phyloP scores from a whole-genome alignment of 1,140 invertebrate species.

The Ceratina calcarata region DNA sequence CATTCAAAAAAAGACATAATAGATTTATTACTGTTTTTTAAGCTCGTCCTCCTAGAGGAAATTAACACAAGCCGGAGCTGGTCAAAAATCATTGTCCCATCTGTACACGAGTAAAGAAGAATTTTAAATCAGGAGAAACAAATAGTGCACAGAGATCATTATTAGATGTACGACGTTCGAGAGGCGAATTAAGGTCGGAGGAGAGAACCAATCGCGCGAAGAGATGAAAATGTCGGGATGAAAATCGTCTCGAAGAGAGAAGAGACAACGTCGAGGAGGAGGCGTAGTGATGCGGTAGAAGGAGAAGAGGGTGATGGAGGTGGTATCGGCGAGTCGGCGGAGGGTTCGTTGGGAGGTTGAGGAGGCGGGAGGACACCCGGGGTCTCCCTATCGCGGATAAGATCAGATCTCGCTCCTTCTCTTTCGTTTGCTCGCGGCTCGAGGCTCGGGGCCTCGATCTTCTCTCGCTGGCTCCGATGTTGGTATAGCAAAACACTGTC shows the following conservation, averaged over 20 bases:
- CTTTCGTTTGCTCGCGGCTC: constrained; percentile 55
- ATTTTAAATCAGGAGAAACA: too few relatives aligned
- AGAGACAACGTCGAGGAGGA: constrained; percentile 12
- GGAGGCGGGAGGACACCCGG: constrained; percentile 69
- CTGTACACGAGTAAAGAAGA: too few relatives aligned
- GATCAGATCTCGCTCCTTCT: constrained; percentile 72
- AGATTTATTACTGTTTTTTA: too few relatives aligned
- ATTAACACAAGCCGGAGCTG: too few relatives aligned
- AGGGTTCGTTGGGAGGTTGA: constrained; percentile 43
- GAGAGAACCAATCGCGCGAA: not conserved
- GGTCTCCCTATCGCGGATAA: constrained; percentile 74
- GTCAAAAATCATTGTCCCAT: too few relatives aligned
- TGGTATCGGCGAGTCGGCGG: constrained; percentile 49
- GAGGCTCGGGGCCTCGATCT: constrained; percentile 13
- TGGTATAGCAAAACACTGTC: constrained; percentile 80
- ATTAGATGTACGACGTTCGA: not conserved
- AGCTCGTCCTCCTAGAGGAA: too few relatives aligned
- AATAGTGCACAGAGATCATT: not conserved
- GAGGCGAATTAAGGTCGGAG: not conserved
- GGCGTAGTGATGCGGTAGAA: constrained; percentile 32
- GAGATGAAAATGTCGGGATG: not conserved
- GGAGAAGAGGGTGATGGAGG: constrained; percentile 56
- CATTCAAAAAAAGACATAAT: too few relatives aligned
- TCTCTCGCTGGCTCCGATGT: constrained; percentile 64
- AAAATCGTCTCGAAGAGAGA: constrained; percentile 9